A percentile compares a stretch with the other conserved stretches of the same genome.
Conservation (phyloP, 1,140 invertebrate genomes). For the Pseudomyrmex sp. region DNA sequence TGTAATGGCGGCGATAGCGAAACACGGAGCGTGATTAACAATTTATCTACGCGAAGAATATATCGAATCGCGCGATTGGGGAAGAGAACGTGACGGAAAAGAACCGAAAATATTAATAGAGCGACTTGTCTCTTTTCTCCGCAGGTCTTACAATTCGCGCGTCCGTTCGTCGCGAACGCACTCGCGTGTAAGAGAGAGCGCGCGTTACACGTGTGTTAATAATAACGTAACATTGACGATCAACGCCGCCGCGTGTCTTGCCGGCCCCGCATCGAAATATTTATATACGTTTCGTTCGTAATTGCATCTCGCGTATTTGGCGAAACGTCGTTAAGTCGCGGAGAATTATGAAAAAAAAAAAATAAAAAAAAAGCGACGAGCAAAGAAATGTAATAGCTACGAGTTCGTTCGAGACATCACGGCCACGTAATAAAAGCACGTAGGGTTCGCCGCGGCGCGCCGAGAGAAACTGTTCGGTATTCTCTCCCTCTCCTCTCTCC, state of each 20-base stretch:
- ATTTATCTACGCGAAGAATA: slow-evolving; percentile 12
- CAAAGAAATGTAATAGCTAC: slow-evolving; percentile 51
- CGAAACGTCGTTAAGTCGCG: slow-evolving; percentile 49
- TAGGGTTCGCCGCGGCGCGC: slow-evolving; percentile 76
- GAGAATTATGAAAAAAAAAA: slow-evolving; percentile 57
- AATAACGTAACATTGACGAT: slow-evolving; percentile 49
- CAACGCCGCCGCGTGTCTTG: slow-evolving; percentile 8
- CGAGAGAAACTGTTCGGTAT: slow-evolving; percentile 79
- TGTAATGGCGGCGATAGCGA: slow-evolving; percentile 52
- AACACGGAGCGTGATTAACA: slow-evolving; percentile 32
- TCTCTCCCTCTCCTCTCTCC: slow-evolving; percentile 73
- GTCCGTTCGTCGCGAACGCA: slow-evolving; percentile 9
- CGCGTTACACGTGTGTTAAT: slow-evolving; percentile 16
- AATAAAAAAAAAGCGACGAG: neutral
- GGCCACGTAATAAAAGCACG: slow-evolving; percentile 80
- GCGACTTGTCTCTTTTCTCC: slow-evolving; percentile 25
- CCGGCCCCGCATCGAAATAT: slow-evolving; percentile 12
- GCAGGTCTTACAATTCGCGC: slow-evolving; percentile 42
- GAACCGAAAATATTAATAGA: slow-evolving; percentile 49
- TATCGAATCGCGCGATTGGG: neutral
- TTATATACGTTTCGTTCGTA: slow-evolving; percentile 33
- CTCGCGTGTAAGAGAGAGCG: neutral
- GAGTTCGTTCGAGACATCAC: slow-evolving; percentile 68
- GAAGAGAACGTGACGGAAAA: neutral
- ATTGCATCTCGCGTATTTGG: slow-evolving; percentile 55